Percentiles rank a stretch among this genome's conserved stretches.
phyloP scores from a whole-genome alignment of 2,797 vertebrate species.

The Halcyon leucocephala region DNA sequence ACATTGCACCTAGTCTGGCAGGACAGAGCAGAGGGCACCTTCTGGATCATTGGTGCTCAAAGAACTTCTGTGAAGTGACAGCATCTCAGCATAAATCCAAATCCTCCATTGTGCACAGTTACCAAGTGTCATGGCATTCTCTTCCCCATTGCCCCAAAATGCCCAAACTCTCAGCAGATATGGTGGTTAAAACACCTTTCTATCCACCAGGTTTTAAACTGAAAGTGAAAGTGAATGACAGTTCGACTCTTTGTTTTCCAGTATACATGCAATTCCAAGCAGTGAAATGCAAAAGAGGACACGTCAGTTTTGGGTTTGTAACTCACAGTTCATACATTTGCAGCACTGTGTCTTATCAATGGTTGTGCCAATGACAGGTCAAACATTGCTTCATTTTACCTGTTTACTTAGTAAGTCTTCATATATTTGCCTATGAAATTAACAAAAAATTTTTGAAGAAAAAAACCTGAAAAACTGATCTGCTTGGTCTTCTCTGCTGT shows the following conservation, averaged over 20 bases:
- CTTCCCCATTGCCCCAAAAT: background rate
- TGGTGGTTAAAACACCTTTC: background rate
- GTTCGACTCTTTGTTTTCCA: background rate
- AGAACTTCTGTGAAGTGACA: background rate
- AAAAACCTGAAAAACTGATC: background rate
- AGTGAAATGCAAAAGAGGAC: background rate
- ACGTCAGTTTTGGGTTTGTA: background rate
- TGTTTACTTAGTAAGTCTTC: background rate
- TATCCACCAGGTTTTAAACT: background rate
- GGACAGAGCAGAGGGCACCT: fast-evolving
- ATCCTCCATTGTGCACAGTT: background rate
- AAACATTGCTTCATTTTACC: background rate
- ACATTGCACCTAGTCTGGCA: background rate
- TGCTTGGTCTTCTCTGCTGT: background rate
- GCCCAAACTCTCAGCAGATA: background rate
- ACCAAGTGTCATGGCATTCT: background rate
- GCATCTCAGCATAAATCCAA: background rate
- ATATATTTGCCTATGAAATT: background rate
- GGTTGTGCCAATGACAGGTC: background rate
- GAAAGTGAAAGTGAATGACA: background rate
- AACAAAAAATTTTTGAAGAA: background rate
- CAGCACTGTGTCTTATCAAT: background rate
- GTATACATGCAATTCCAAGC: background rate
- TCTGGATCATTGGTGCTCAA: background rate
- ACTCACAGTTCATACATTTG: background rate